A percentile compares a stretch with the other conserved stretches of the same genome.
Conservation (phyloP, 2,797 vertebrate genomes). For the Peromyscus attwateri region DNA sequence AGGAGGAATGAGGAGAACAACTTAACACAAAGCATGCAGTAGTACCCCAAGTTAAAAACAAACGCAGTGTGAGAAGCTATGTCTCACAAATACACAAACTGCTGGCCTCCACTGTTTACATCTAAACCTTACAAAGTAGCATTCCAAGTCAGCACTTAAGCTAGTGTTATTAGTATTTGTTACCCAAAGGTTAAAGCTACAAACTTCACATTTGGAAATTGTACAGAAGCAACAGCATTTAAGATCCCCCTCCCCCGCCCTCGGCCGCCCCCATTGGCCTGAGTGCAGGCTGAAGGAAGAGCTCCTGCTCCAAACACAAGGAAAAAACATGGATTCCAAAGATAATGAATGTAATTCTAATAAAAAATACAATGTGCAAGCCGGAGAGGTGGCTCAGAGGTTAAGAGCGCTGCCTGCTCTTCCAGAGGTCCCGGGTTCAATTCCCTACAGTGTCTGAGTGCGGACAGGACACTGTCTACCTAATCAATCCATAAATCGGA, state of each 20-base stretch:
- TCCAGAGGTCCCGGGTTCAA: too few species aligned
- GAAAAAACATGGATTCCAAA: conserved; percentile 43
- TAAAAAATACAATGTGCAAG: not conserved
- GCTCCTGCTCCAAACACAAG: not conserved
- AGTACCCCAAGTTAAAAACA: conserved; percentile 83
- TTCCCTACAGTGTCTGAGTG: too few species aligned
- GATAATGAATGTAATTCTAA: conserved; percentile 15
- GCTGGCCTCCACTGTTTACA: conserved; percentile 87
- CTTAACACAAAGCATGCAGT: conserved; percentile 71
- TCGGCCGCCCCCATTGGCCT: conserved; percentile 8
- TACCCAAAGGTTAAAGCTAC: conserved; percentile 89
- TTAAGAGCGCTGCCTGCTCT: too few species aligned
- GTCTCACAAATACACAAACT: conserved; percentile 88
- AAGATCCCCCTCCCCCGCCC: not conserved
- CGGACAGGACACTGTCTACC: too few species aligned
- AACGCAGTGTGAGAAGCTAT: conserved; percentile 80
- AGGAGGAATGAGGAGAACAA: conserved; percentile 70
- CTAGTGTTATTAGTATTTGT: conserved; percentile 85
- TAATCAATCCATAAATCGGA: too few species aligned
- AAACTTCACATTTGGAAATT: conserved; percentile 87
- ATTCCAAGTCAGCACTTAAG: conserved; percentile 86
- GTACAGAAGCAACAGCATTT: conserved; percentile 71
- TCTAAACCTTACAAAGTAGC: conserved; percentile 87
- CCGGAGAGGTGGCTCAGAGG: too few species aligned
- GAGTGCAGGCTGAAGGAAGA: conserved; percentile 73